Evolutionary conservation across 2,888 invertebrate species (phyloP).

Genomic region (Troglohyphantes excavatus): DNA sequence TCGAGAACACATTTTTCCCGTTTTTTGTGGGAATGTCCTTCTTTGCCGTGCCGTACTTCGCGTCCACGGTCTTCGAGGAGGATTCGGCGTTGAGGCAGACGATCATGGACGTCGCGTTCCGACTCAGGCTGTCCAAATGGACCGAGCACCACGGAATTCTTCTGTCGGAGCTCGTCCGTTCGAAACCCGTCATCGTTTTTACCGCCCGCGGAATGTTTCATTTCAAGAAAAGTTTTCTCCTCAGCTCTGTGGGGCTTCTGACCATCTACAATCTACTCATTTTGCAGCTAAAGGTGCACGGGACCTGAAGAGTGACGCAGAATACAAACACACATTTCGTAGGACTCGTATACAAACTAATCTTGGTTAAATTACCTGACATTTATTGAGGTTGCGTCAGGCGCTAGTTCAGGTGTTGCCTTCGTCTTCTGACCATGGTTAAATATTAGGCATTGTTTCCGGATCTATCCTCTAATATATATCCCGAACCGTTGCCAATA

Average conservation of each 20-base stretch:
- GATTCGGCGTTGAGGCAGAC: background rate
- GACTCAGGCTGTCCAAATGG: background rate
- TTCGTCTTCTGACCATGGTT: no score
- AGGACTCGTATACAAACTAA: no score
- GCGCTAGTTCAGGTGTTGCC: no score
- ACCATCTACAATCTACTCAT: background rate
- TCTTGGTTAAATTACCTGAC: no score
- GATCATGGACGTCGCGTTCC: background rate
- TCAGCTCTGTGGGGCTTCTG: background rate
- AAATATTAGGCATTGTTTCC: no score
- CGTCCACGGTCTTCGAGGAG: background rate
- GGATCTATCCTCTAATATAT: no score
- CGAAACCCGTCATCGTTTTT: background rate
- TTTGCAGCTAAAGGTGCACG: no score
- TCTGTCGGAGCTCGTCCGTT: background rate
- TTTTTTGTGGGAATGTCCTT: background rate
- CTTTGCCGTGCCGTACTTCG: background rate
- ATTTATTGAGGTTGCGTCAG: no score
- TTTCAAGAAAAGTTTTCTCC: constrained; percentile 9
- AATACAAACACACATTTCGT: no score
- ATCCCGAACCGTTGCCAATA: no score
- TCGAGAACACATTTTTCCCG: background rate
- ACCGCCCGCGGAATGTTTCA: background rate
- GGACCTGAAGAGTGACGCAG: no score
- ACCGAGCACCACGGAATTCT: background rate